These are phyloP conservation scores for Helobdella robusta DNA, from an alignment of 2,888 invertebrate genomes.

Conservation along the genomic window DNA sequence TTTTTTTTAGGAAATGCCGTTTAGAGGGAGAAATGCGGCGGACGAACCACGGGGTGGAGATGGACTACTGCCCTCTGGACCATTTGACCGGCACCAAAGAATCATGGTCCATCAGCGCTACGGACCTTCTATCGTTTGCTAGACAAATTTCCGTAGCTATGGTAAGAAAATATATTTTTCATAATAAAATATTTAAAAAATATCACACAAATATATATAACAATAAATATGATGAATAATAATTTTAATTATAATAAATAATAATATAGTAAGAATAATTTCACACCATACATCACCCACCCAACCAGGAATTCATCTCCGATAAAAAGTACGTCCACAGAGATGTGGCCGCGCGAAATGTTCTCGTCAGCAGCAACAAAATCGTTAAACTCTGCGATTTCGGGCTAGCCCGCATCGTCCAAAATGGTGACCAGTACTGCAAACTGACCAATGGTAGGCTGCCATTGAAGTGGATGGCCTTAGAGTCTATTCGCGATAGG, in stretches of 20 bases:
- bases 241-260: too few relatives aligned
- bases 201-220: too few relatives aligned
- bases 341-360: slow-evolving; percentile 76
- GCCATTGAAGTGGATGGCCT: slow-evolving; percentile 49
- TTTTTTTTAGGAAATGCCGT: slow-evolving; percentile 45
- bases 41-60: slow-evolving; percentile 39
- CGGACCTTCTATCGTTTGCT: slow-evolving; percentile 70
- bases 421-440: slow-evolving; percentile 54
- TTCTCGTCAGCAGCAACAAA: slow-evolving; percentile 54
- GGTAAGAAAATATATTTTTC: too few relatives aligned
- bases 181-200: too few relatives aligned
- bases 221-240: too few relatives aligned
- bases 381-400: slow-evolving; percentile 76
- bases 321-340: slow-evolving; percentile 75
- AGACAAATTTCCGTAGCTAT: slow-evolving; percentile 75
- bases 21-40: slow-evolving; percentile 41
- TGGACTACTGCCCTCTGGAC: slow-evolving; percentile 41
- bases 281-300: background rate
- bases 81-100: slow-evolving; percentile 40
- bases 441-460: slow-evolving; percentile 54
- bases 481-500: slow-evolving; percentile 55
- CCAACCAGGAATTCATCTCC: slow-evolving; percentile 64
- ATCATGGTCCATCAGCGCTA: slow-evolving; percentile 50
- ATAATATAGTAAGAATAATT: too few relatives aligned
- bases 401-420: slow-evolving; percentile 61